phyloP scores from a whole-genome alignment of 2,113 vertebrate species.

The Limnothrissa miodon region DNA sequence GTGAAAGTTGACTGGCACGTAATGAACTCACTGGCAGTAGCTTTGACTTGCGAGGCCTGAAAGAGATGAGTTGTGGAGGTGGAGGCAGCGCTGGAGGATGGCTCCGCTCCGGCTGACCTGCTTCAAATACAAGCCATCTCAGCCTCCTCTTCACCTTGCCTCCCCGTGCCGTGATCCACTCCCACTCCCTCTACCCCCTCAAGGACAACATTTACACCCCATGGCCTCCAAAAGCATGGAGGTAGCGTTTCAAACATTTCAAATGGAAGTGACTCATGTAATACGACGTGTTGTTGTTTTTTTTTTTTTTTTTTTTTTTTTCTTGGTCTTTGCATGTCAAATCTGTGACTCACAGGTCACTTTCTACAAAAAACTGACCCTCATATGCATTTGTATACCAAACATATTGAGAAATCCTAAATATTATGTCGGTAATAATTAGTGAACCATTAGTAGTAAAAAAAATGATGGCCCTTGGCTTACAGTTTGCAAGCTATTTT shows the following conservation, averaged over 20 bases:
- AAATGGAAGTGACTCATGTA: not conserved
- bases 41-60: slow-evolving; percentile 28
- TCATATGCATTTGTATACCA: no score
- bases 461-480: no score
- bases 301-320: no score
- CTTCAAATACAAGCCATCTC: slow-evolving; percentile 28
- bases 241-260: not conserved
- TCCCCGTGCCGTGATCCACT: not conserved
- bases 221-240: not conserved
- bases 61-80: slow-evolving; percentile 27
- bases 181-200: not conserved
- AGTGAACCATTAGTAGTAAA: no score
- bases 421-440: no score
- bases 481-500: no score
- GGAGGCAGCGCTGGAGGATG: not conserved
- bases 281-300: not conserved
- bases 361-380: no score
- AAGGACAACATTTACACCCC: not conserved
- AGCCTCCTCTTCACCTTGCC: slow-evolving; percentile 35
- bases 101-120: slow-evolving; percentile 7
- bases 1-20: slow-evolving; percentile 40
- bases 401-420: no score
- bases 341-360: no score
- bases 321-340: no score
- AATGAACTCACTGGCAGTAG: slow-evolving; percentile 40